Conservation (phyloP, 2,888 invertebrate species). For the Toxonevra muliebris region DNA sequence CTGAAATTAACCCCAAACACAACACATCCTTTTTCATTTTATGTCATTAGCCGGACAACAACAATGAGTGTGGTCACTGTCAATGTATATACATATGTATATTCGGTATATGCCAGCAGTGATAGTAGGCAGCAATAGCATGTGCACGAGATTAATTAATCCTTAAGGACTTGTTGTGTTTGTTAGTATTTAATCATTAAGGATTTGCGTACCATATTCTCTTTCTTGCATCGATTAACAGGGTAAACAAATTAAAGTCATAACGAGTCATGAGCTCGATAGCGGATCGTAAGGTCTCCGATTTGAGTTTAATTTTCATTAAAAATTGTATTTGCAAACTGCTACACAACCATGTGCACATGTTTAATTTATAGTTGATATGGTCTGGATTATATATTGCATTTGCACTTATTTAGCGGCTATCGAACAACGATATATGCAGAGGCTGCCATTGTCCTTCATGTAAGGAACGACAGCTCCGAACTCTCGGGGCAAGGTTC, state of each 20-base stretch:
- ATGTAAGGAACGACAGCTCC: too few species aligned
- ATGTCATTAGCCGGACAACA: conserved; percentile 57
- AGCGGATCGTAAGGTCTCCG: too few species aligned
- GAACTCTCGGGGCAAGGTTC: too few species aligned
- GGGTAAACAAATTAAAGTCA: background rate
- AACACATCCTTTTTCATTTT: conserved; percentile 52
- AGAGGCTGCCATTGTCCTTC: too few species aligned
- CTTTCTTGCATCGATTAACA: background rate
- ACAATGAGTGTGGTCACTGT: conserved; percentile 18
- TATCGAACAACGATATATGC: too few species aligned
- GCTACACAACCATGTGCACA: too few species aligned
- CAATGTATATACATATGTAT: conserved; percentile 11
- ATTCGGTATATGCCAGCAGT: background rate
- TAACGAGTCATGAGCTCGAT: background rate
- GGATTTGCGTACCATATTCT: conserved; percentile 53
- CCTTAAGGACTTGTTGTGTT: conserved; percentile 58
- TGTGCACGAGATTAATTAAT: conserved; percentile 63
- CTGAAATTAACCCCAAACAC: conserved; percentile 50
- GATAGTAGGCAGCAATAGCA: conserved; percentile 44
- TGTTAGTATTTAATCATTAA: conserved; percentile 40
- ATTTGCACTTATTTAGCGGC: too few species aligned
- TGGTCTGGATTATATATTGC: too few species aligned
- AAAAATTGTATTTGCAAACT: too few species aligned
- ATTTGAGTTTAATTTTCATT: too few species aligned
- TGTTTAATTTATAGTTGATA: too few species aligned